Conservation (phyloP, 2,797 vertebrate genomes). For the Synanceia verrucosa region DNA sequence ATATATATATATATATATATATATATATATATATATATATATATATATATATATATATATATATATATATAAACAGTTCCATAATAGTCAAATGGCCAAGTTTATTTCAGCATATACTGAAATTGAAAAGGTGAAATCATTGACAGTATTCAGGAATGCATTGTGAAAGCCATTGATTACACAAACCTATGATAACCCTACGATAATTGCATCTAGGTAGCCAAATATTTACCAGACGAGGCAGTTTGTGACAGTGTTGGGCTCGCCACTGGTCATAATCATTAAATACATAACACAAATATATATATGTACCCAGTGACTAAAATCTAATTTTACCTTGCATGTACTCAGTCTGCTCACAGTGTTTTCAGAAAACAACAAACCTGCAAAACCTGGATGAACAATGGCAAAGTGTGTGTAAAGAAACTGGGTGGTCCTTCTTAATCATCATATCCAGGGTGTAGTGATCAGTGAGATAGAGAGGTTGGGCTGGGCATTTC, state of each 20-base stretch:
- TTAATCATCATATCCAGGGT: conserved; percentile 27
- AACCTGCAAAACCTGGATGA: conserved; percentile 25
- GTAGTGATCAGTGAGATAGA: conserved; percentile 76
- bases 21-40: too few species aligned
- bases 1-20: not conserved
- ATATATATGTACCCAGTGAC: conserved; percentile 3
- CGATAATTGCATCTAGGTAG: conserved; percentile 1
- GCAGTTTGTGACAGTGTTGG: not conserved
- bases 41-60: too few species aligned
- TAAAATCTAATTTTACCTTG: not conserved
- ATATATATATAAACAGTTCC: not conserved
- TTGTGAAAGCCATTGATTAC: not conserved
- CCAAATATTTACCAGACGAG: conserved; percentile 19
- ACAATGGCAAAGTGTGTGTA: conserved; percentile 1
- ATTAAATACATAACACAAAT: conserved; percentile 31
- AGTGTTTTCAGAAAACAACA: conserved; percentile 43
- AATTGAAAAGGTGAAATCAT: conserved; percentile 15
- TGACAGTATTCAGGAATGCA: conserved; percentile 1
- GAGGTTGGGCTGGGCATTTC: conserved; percentile 82
- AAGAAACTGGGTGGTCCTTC: conserved; percentile 4
- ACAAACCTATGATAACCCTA: not conserved
- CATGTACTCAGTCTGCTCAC: not conserved
- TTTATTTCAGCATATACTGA: not conserved
- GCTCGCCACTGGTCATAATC: conserved; percentile 13
- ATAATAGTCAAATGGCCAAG: not conserved